These are phyloP conservation scores for Cataglyphis livida DNA, from an alignment of 2,888 invertebrate genomes.

Conservation along the genomic window DNA sequence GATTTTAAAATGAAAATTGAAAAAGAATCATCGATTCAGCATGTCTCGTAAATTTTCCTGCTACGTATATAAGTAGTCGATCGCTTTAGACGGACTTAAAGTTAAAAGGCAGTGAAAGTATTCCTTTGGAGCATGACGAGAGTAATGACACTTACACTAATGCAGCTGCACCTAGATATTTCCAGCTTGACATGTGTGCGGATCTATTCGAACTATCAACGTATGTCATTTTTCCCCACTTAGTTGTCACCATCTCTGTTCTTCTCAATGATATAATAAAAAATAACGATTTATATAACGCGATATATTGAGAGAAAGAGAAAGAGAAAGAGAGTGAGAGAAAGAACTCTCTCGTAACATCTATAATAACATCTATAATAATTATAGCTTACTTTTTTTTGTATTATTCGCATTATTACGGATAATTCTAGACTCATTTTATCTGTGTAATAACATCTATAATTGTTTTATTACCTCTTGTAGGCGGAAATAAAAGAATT, in stretches of 20 bases:
- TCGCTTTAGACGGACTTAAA: slow-evolving; percentile 76
- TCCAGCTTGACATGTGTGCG: slow-evolving; percentile 30
- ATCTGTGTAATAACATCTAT: slow-evolving; percentile 7
- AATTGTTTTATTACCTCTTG: slow-evolving; percentile 14
- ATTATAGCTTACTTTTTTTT: slow-evolving; percentile 23
- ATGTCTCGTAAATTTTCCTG: slow-evolving; percentile 57
- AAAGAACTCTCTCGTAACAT: slow-evolving; percentile 24
- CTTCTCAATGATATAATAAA: slow-evolving; percentile 13
- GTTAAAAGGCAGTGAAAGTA: slow-evolving; percentile 83
- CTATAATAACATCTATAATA: slow-evolving; percentile 45
- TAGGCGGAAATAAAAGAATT: neutral
- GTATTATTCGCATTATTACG: neutral
- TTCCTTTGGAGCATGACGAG: slow-evolving; percentile 82
- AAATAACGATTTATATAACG: slow-evolving; percentile 29
- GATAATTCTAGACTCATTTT: neutral
- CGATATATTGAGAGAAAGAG: neutral
- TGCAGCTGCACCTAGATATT: slow-evolving; percentile 30
- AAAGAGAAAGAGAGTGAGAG: neutral
- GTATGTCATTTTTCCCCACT: slow-evolving; percentile 26
- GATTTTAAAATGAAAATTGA: neutral
- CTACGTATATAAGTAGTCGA: slow-evolving; percentile 68
- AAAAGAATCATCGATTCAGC: neutral
- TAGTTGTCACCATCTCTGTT: slow-evolving; percentile 10
- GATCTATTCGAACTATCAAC: slow-evolving; percentile 49
- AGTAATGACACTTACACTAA: slow-evolving; percentile 81